Percentiles rank a stretch among this genome's conserved stretches.
phyloP scores from a whole-genome alignment of 2,113 vertebrate species.

The Scopus umbretta region DNA sequence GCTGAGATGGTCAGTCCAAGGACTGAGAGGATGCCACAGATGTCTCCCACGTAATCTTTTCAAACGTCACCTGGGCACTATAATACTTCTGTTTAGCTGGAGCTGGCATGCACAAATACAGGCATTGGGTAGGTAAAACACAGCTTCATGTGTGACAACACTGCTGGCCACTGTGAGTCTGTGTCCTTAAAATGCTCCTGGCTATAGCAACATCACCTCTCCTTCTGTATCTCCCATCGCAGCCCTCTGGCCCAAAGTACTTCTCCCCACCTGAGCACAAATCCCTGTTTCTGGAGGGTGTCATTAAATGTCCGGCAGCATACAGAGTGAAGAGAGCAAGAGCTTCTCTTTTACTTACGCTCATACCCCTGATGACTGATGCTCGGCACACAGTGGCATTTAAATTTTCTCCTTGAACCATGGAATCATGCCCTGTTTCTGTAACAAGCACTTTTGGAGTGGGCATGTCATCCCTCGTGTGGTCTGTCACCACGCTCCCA shows the following conservation, averaged over 20 bases:
- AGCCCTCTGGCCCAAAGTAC: not conserved
- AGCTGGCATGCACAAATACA: not conserved
- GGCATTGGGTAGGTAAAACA: not conserved
- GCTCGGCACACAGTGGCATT: not conserved
- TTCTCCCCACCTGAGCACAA: not conserved
- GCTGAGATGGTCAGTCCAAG: not conserved
- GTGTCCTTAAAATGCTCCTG: not conserved
- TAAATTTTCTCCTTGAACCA: not conserved
- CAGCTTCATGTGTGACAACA: not conserved
- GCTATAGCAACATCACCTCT: not conserved
- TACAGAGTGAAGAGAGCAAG: not conserved
- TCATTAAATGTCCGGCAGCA: not conserved
- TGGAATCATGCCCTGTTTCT: not conserved
- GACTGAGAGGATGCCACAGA: not conserved
- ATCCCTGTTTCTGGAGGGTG: not conserved
- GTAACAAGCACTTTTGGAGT: not conserved
- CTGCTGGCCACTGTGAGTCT: not conserved
- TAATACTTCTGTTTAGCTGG: not conserved
- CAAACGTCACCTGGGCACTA: rapidly evolving
- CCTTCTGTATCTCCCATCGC: not conserved
- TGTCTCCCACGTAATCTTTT: not conserved
- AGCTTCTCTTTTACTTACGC: not conserved
- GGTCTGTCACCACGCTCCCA: not conserved
- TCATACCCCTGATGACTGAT: not conserved
- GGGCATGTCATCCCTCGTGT: rapidly evolving